Conservation (phyloP, 1,140 invertebrate genomes). For the Drosophila malerkotliana region DNA sequence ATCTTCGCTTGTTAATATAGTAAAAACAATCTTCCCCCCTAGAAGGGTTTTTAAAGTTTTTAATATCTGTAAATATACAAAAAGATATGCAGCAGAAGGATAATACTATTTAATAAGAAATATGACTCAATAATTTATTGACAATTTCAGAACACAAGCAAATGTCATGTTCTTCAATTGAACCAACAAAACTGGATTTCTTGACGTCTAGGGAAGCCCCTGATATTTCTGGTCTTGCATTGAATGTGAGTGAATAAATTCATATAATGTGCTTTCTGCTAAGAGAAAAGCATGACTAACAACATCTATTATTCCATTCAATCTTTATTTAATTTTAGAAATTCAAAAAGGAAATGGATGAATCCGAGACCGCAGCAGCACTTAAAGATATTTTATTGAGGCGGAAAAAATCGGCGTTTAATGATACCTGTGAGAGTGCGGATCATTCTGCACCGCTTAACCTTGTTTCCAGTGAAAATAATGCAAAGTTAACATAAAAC, state of each 20-base stretch:
- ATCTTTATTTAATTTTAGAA: conserved; percentile 45
- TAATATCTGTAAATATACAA: not conserved
- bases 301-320: not conserved
- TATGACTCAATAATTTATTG: not conserved
- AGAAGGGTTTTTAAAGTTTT: not conserved
- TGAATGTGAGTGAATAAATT: conserved; percentile 24
- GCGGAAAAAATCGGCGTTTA: conserved; percentile 63
- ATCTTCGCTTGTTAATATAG: not conserved
- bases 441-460: conserved; percentile 75
- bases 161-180: conserved; percentile 38
- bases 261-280: not conserved
- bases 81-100: not conserved
- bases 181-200: conserved; percentile 32
- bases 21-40: not conserved
- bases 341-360: conserved; percentile 67
- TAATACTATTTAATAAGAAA: not conserved
- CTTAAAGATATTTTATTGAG: conserved; percentile 66
- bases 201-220: conserved; percentile 37
- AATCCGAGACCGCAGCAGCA: conserved; percentile 51
- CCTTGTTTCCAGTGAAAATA: conserved; percentile 82
- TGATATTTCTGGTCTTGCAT: conserved; percentile 37
- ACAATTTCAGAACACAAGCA: conserved; percentile 40
- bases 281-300: not conserved
- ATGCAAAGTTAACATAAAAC: conserved; percentile 79
- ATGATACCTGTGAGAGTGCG: conserved; percentile 62